These are phyloP conservation scores for Steinernema hermaphroditum DNA, from an alignment of 2,888 invertebrate species.

Conservation along the genomic window DNA sequence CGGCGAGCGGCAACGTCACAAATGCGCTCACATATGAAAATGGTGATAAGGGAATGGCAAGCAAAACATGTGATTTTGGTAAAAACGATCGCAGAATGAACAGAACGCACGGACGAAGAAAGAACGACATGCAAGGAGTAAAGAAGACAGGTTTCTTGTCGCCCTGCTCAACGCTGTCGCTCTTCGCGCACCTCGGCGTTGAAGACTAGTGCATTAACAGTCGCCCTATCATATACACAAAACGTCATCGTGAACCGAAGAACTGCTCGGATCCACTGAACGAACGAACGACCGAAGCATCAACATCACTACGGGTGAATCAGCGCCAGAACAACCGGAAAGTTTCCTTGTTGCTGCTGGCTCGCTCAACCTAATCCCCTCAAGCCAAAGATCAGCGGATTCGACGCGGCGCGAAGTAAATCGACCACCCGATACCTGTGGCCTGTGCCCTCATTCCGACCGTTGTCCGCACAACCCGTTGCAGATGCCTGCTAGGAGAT, in stretches of 20 bases:
- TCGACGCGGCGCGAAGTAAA: background rate
- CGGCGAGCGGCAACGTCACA: background rate
- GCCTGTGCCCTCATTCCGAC: too few species aligned
- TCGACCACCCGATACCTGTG: too few species aligned
- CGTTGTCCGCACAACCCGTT: too few species aligned
- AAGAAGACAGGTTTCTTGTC: slow-evolving; percentile 30
- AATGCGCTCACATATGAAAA: background rate
- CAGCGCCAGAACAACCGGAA: slow-evolving; percentile 14
- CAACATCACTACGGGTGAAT: background rate
- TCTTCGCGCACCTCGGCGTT: slow-evolving; percentile 19
- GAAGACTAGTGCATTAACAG: slow-evolving; percentile 20
- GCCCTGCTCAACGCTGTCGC: slow-evolving; percentile 5
- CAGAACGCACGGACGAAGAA: slow-evolving; percentile 28
- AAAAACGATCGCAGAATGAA: slow-evolving; percentile 27
- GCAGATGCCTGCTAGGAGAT: background rate
- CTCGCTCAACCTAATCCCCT: slow-evolving; percentile 20
- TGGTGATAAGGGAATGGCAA: slow-evolving; percentile 26
- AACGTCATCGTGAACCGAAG: slow-evolving; percentile 28
- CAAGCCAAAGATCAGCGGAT: background rate
- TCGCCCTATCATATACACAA: slow-evolving; percentile 27
- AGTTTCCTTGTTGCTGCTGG: background rate
- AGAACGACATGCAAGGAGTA: slow-evolving; percentile 29
- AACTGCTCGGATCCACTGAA: background rate
- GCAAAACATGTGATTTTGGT: slow-evolving; percentile 30
- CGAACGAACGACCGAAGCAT: slow-evolving; percentile 6